phyloP scores from a whole-genome alignment of 2,797 vertebrate species.

The Limosa lapponica region DNA sequence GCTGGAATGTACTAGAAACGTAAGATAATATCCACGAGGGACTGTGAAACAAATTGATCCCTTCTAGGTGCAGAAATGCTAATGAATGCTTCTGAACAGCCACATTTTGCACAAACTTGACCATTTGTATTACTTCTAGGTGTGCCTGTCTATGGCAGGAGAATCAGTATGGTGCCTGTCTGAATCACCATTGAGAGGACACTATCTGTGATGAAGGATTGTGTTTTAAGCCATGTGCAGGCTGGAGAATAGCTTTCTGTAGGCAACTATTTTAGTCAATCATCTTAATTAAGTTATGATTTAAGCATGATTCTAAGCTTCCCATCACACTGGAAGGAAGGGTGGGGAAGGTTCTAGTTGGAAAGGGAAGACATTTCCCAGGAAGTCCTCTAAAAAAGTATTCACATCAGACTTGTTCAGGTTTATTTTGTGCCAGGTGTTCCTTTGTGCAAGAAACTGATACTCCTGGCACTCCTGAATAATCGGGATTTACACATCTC shows the following conservation, averaged over 20 bases:
- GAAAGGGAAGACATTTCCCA: not conserved
- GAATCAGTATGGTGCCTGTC: not conserved
- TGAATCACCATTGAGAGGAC: not conserved
- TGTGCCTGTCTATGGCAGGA: accelerated
- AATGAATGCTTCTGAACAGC: not conserved
- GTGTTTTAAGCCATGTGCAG: not conserved
- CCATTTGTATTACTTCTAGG: not conserved
- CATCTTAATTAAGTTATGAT: not conserved
- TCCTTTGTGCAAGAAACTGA: not conserved
- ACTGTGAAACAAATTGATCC: not conserved
- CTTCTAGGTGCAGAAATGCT: not conserved
- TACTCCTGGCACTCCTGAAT: not conserved
- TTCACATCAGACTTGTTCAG: not conserved
- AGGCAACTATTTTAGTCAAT: not conserved
- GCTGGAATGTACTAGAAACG: not conserved
- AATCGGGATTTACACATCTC: not conserved
- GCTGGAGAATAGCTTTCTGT: not conserved
- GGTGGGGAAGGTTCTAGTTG: not conserved
- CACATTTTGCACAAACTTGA: not conserved
- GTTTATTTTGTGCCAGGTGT: not conserved
- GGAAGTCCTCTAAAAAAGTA: not conserved
- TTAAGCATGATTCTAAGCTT: not conserved
- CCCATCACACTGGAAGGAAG: not conserved
- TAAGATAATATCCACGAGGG: not conserved
- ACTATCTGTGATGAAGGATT: not conserved